Conservation (phyloP, 2,113 vertebrate species). For the Tragulus kanchil region DNA sequence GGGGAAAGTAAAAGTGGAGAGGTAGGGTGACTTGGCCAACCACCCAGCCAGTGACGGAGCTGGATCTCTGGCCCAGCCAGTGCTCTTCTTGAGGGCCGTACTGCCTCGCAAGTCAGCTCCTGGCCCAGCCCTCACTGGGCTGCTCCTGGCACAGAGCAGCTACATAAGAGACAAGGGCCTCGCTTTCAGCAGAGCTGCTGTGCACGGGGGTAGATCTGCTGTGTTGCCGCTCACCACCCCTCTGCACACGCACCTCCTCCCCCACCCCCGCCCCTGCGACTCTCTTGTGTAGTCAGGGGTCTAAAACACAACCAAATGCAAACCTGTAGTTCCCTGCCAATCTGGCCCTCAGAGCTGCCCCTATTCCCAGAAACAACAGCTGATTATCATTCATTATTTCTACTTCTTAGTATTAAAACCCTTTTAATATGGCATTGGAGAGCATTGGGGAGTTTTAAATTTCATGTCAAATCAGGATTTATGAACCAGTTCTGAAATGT, state of each 20-base stretch:
- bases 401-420: slow-evolving; percentile 78
- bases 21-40: slow-evolving; percentile 6
- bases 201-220: background rate
- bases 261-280: no score
- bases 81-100: background rate
- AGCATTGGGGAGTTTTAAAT: slow-evolving; percentile 78
- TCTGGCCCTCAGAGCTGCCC: background rate
- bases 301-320: background rate
- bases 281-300: background rate
- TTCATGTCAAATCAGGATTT: slow-evolving; percentile 79
- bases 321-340: background rate
- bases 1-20: background rate
- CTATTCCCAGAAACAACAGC: slow-evolving; percentile 72
- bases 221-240: background rate
- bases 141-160: background rate
- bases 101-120: background rate
- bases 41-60: background rate
- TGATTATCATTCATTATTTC: slow-evolving; percentile 79
- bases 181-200: background rate
- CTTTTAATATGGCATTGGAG: slow-evolving; percentile 75
- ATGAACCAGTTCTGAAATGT: slow-evolving; percentile 78
- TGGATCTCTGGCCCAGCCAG: no score
- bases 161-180: background rate
- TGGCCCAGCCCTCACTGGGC: accelerated
- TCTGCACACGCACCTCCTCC: no score